Percentiles rank a stretch among this genome's conserved stretches.
These are phyloP conservation scores for Phrynocephalus guinanensis DNA, from an alignment of 2,797 vertebrate species.

Conservation along the genomic window DNA sequence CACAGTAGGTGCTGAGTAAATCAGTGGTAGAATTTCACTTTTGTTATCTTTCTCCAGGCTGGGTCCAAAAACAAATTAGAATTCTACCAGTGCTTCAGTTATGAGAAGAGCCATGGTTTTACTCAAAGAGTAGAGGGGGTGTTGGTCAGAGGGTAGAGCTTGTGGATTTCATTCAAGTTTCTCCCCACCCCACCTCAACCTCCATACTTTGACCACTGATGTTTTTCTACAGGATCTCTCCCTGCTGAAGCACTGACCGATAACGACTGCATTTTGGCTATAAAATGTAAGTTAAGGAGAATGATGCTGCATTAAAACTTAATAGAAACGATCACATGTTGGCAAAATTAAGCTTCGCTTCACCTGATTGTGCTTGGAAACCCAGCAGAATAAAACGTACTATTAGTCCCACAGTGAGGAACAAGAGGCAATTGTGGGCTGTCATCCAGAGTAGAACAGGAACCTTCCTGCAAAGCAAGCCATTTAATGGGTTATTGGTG, in stretches of 20 bases:
- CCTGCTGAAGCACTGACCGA: background rate
- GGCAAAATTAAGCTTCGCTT: conserved; percentile 62
- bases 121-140: background rate
- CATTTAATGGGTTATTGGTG: conserved; percentile 29
- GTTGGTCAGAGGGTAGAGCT: background rate
- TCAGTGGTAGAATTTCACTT: too few species aligned
- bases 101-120: background rate
- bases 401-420: conserved; percentile 55
- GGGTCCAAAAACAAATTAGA: background rate
- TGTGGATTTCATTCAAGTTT: background rate
- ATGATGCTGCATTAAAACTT: conserved; percentile 55
- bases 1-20: too few species aligned
- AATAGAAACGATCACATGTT: conserved; percentile 52
- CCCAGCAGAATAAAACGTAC: conserved; percentile 54
- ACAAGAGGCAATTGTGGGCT: conserved; percentile 48
- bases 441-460: conserved; percentile 43
- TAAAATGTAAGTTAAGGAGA: conserved; percentile 40
- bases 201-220: background rate
- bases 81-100: background rate
- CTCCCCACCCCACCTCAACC: background rate
- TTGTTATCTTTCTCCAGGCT: too few species aligned
- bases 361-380: conserved; percentile 54
- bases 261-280: conserved; percentile 39
- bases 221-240: background rate
- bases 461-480: conserved; percentile 49